Conservation (phyloP, 64 coral and sea anemone species). For the Acropora tenuis region DNA sequence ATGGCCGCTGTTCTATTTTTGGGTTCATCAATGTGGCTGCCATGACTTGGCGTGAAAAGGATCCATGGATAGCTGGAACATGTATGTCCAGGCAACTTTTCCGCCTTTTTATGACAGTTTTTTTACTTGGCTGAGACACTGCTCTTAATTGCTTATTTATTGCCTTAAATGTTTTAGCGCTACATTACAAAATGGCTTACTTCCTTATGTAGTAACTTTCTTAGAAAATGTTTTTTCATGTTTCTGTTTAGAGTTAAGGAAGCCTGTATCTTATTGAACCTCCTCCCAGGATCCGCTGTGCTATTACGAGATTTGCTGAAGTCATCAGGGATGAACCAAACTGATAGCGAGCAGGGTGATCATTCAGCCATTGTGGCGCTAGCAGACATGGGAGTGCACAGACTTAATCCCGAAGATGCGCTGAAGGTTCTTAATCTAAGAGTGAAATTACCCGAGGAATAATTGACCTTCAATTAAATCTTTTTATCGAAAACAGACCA, state of each 20-base stretch:
- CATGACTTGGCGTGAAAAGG: too few species aligned
- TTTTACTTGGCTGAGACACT: too few species aligned
- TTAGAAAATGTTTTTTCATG: background rate
- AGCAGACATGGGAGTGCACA: slow-evolving; percentile 72
- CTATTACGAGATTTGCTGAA: slow-evolving; percentile 60
- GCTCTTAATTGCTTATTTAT: too few species aligned
- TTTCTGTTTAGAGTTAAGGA: slow-evolving; percentile 69
- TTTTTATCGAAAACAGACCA: too few species aligned
- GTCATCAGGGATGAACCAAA: background rate
- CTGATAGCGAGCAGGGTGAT: background rate
- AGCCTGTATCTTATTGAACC: slow-evolving; percentile 77
- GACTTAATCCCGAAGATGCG: slow-evolving; percentile 47
- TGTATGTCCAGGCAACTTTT: too few species aligned
- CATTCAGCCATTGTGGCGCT: slow-evolving; percentile 22
- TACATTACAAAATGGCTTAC: background rate
- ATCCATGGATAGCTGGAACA: too few species aligned
- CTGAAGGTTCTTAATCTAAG: slow-evolving; percentile 67
- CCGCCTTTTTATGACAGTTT: too few species aligned
- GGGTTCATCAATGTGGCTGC: background rate
- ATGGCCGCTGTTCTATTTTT: background rate
- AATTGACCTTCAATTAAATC: background rate
- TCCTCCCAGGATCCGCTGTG: slow-evolving; percentile 76
- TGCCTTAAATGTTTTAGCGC: too few species aligned
- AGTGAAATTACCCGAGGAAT: slow-evolving; percentile 64
- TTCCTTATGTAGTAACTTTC: background rate